Conservation (phyloP, 2,797 vertebrate genomes). For the Lutjanus campechanus region DNA sequence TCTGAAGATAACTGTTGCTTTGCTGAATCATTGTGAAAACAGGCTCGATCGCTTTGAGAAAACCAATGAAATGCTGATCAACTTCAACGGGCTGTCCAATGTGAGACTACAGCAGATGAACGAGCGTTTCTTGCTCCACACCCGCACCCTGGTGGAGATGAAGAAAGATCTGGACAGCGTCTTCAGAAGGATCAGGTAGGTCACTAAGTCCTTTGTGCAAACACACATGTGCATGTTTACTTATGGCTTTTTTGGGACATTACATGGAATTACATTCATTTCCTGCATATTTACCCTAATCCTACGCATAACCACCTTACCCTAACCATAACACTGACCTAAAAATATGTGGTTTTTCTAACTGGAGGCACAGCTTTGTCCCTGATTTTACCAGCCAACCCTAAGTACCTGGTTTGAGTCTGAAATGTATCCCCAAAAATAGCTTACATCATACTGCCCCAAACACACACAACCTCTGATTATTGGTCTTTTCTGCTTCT, state of each 20-base stretch:
- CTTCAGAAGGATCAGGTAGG: constrained; percentile 95
- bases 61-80: constrained; percentile 98
- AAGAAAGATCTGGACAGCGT: constrained; percentile 97
- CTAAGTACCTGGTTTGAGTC: no score
- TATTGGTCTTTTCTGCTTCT: constrained; percentile 24
- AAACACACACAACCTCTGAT: not conserved
- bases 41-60: constrained; percentile 99
- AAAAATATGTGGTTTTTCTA: no score
- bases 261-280: no score
- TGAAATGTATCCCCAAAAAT: no score
- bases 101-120: constrained; percentile 96
- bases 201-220: not conserved
- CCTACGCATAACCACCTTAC: no score
- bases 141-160: constrained; percentile 94
- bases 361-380: no score
- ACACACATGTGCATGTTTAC: not conserved
- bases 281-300: no score
- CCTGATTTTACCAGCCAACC: no score
- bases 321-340: no score
- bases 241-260: no score
- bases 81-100: constrained; percentile 95
- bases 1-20: constrained; percentile 15
- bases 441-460: no score
- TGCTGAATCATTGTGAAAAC: constrained; percentile 27
- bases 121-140: constrained; percentile 94